These are phyloP conservation scores for Drosophila lini DNA, from an alignment of 1,140 invertebrate genomes.

Conservation along the genomic window DNA sequence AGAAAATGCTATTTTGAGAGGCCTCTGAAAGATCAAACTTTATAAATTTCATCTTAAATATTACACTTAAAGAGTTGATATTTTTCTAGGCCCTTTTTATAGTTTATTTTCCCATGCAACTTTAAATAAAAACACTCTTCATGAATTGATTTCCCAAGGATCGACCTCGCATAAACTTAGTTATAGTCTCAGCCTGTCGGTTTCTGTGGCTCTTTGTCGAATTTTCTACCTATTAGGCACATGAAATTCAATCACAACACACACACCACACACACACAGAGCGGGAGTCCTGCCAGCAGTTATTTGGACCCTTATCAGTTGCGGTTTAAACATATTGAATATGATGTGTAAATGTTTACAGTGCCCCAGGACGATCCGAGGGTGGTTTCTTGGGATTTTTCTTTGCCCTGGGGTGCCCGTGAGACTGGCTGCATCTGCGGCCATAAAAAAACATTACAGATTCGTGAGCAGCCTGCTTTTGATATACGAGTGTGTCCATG, in stretches of 20 bases:
- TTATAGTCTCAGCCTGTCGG: not conserved
- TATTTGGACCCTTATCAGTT: constrained; percentile 73
- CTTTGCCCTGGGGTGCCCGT: constrained; percentile 30
- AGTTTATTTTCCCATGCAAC: not conserved
- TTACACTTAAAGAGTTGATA: too few relatives aligned
- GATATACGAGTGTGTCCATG: constrained; percentile 51
- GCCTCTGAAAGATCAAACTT: not conserved
- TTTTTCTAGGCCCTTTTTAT: not conserved
- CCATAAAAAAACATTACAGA: constrained; percentile 41
- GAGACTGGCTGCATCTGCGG: constrained; percentile 66
- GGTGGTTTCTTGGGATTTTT: constrained; percentile 19
- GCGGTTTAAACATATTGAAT: constrained; percentile 74
- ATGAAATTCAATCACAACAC: constrained; percentile 79
- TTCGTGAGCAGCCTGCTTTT: constrained; percentile 48
- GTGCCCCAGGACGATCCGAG: not conserved
- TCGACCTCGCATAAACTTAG: constrained; percentile 13
- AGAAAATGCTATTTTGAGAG: not conserved
- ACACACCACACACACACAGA: constrained; percentile 21
- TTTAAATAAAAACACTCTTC: not conserved
- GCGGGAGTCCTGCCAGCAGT: constrained; percentile 28
- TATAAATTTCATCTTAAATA: not conserved
- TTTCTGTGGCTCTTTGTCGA: constrained; percentile 56
- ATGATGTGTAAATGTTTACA: constrained; percentile 71
- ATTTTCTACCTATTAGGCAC: constrained; percentile 82
- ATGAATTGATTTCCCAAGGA: not conserved